Evolutionary conservation across 2,113 vertebrate genomes (phyloP).

Genomic region (Hypomesus transpacificus): DNA sequence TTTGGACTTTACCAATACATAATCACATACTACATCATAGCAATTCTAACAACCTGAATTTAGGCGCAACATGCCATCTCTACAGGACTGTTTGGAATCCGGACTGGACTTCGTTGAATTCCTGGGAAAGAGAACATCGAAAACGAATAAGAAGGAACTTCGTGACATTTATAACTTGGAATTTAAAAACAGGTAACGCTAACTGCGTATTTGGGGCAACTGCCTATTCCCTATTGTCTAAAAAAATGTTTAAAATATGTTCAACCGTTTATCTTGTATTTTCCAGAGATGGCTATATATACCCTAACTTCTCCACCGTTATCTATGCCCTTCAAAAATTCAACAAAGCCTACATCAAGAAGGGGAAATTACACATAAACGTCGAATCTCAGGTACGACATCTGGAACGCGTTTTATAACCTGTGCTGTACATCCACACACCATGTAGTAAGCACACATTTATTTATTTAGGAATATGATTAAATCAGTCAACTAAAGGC

Average conservation of each 20-base stretch:
- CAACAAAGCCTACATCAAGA: conserved; percentile 45
- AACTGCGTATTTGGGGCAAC: neutral
- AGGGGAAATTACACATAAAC: conserved; percentile 45
- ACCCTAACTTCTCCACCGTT: conserved; percentile 69
- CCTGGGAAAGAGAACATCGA: conserved; percentile 64
- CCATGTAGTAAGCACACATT: too few species aligned
- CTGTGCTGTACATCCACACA: too few species aligned
- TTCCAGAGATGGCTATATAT: conserved; percentile 63
- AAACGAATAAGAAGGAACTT: conserved; percentile 66
- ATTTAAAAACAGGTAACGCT: conserved; percentile 71
- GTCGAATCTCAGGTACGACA: conserved; percentile 51
- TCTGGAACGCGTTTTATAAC: neutral
- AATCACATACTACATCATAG: neutral
- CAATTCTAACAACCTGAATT: neutral
- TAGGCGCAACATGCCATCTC: conserved; percentile 42
- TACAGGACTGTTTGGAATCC: conserved; percentile 52
- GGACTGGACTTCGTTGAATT: conserved; percentile 79
- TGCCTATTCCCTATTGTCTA: neutral
- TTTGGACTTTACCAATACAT: neutral
- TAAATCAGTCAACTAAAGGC: neutral
- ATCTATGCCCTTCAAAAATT: conserved; percentile 62
- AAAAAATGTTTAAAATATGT: neutral
- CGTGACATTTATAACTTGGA: conserved; percentile 74
- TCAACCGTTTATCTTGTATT: conserved; percentile 5
- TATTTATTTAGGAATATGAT: too few species aligned